Evolutionary conservation across 2,113 vertebrate species (phyloP), one percentile per base, ranked within the genome.

Genomic region (Prionailurus bengalensis): DNA sequence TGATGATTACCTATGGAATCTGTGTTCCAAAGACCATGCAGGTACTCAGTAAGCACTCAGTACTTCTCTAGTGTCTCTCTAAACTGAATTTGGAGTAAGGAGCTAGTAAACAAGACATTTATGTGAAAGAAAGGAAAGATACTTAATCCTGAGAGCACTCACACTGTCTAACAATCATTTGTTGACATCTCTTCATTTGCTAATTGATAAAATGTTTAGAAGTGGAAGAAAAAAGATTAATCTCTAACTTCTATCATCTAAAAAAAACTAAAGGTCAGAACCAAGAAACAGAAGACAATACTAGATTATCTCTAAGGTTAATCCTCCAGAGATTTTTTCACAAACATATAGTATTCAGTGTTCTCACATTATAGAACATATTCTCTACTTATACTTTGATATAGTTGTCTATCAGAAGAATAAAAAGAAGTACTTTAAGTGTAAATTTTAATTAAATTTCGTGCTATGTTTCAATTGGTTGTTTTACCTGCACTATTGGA

Each of bases 151-250:
- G 33, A 87, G 71, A 88, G n/a, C 15, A 61, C 13, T 90, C 45
- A 58, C 17, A 58, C 14, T 89, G 10, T 84, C 29, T 79, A 65
- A 81, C 14, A 81, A 58, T 73, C 71, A 94, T 89, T 92, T 76
- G 70, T 25, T 93, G 42, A 92, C 29, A 89, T 82, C 45, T 80
- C 42, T 76, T 89, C 65, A 70, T 81, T 87, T 94, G 21, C 6
- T 87, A 94, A 89, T 33, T 87, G 68, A 94, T 74, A 85, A 92
- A 97, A 83, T 90, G 39, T 81, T 81, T 97, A 96, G 70, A 23
- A 61, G 53, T 39, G 23, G 63, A 96, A 94, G 71, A 95, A 93
- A 78, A 92, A 83, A 19, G 61, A 95, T 93, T 95, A 66, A 89
- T 81, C 5, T 58, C 12, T 84, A 91, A 93, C 7, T 70, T 81